phyloP scores from a whole-genome alignment of 2,113 vertebrate species.

The Motacilla alba region DNA sequence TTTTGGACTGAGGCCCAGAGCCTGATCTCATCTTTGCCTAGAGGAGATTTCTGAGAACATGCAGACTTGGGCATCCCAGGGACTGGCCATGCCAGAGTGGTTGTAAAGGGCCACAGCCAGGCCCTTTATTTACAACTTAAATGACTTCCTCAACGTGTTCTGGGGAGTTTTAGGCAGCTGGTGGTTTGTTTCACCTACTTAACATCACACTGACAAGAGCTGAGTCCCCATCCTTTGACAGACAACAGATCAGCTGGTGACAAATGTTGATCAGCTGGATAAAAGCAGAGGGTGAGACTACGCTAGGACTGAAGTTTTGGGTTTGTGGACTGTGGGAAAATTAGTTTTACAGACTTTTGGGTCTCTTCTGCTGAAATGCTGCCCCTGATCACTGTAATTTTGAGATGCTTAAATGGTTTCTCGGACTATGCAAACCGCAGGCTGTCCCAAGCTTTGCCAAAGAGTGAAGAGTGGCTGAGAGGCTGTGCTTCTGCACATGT shows the following conservation, averaged over 20 bases:
- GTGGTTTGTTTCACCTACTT: background rate
- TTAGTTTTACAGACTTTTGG: background rate
- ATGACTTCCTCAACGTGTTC: background rate
- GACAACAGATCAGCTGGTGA: background rate
- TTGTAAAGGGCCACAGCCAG: background rate
- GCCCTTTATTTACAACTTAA: background rate
- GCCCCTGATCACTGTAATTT: constrained; percentile 23
- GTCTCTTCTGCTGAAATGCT: constrained; percentile 7
- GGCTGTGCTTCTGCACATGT: background rate
- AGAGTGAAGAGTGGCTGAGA: background rate
- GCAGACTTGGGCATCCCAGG: background rate
- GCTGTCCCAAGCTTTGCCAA: background rate
- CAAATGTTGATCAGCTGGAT: background rate
- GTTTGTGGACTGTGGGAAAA: constrained; percentile 30
- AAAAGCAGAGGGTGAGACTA: background rate
- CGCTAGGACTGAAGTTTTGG: background rate
- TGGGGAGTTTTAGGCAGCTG: background rate
- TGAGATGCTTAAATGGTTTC: background rate
- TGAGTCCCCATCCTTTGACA: background rate
- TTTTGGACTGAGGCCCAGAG: background rate
- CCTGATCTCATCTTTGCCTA: background rate
- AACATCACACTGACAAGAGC: background rate
- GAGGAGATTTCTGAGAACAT: constrained; percentile 1
- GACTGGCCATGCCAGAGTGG: background rate
- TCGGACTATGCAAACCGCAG: background rate